Base-by-base conservation (phyloP, 1,140 invertebrate species). In the Micrasema minimum region DNA sequence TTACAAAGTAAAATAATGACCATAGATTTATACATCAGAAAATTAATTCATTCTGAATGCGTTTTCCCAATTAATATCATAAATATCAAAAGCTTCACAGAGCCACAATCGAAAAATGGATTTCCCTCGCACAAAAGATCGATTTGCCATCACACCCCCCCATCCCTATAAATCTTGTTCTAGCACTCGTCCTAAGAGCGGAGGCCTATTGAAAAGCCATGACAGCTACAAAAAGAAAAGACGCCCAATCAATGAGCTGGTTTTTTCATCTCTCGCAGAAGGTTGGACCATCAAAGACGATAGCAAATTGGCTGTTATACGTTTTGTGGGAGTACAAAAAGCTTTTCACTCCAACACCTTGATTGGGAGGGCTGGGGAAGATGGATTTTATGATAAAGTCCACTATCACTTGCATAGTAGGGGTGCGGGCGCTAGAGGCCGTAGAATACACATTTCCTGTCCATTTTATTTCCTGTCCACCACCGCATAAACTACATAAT, bases 231-330 rank as follows among this genome's bases (percentile, higher is more conserved):
- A 72, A 72, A 68, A 55, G 66, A 64, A 68, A 68, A 67, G 43
- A 59, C 35, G 16, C 50, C 71, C 57, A 72, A 72, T 72, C 71
- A 72, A 72, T 69, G 71, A 37, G 65, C 18, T 53, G 26, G 14
- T 37, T 59, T 71, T 66, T 61, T 66, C 45, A 50, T 50, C 37
- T 23, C 46, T 11, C 5, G 64, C 64, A 55, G 46, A 38, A 46
- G 22, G 61, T 62, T 65, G n/a, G 59, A n/a, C 12, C n/a, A 26
- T 31, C 23, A 46, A 31, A 46, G 65, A 38, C 51, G 59, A 66
- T n/a, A 45, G 66, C 59, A 72, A 72, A 72, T 72, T 72, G 71
- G 71, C 66, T 66, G 57, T 69, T 72, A 68, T 64, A 45, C 22
- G 43, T 16, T 64, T 55, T 38, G n/a, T 18, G 14, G 2, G 35